These are phyloP conservation scores for Papilio demoleus DNA, from an alignment of 2,888 invertebrate genomes.

Conservation along the genomic window DNA sequence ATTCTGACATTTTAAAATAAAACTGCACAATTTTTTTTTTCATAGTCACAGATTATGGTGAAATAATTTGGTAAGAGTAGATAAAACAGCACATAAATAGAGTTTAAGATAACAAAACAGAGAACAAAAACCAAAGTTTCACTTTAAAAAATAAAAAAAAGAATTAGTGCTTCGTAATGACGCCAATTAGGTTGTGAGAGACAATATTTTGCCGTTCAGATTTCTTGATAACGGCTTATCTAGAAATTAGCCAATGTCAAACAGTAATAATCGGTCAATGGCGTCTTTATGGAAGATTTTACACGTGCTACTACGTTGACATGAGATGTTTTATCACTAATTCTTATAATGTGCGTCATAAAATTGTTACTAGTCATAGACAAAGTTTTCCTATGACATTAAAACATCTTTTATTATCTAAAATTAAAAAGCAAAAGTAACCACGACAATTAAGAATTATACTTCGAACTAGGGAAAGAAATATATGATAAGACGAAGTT, in stretches of 20 bases:
- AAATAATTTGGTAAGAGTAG: too few species aligned
- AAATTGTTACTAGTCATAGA: conserved; percentile 8
- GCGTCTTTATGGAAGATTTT: conserved; percentile 67
- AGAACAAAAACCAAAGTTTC: background rate
- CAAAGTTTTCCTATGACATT: conserved; percentile 10
- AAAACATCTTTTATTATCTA: too few species aligned
- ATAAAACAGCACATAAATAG: too few species aligned
- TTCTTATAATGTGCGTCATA: conserved; percentile 34
- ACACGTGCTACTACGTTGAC: conserved; percentile 39
- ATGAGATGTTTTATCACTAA: conserved; percentile 33
- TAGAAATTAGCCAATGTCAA: conserved; percentile 28
- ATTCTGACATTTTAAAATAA: too few species aligned
- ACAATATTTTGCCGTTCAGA: conserved; percentile 1
- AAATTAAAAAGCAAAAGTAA: too few species aligned
- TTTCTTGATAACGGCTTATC: conserved; percentile 28
- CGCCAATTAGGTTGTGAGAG: conserved; percentile 12
- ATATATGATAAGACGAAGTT: too few species aligned
- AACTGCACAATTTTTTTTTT: too few species aligned
- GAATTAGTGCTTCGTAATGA: conserved; percentile 36
- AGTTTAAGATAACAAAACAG: background rate
- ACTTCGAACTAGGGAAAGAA: too few species aligned
- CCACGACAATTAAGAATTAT: too few species aligned
- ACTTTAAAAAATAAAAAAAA: background rate
- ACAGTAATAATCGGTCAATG: conserved; percentile 75
- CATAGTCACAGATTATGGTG: background rate